phyloP scores from a whole-genome alignment of 1,140 invertebrate species.

The Agrilus planipennis region DNA sequence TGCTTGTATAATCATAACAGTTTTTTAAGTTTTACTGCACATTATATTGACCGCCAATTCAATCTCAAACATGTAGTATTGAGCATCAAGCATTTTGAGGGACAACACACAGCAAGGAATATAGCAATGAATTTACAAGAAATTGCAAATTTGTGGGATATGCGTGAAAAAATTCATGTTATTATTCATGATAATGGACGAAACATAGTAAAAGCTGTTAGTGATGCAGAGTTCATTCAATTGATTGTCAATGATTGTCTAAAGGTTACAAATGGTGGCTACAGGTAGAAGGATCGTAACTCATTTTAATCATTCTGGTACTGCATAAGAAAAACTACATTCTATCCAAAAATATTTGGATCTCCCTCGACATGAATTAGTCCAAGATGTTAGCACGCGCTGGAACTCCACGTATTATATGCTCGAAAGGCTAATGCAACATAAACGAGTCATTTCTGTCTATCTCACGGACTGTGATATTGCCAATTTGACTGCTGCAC shows the following conservation, averaged over 20 bases:
- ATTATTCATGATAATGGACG: conserved; percentile 4
- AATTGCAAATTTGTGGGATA: not conserved
- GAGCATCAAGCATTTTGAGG: conserved; percentile 1
- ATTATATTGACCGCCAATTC: too few species aligned
- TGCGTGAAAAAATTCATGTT: not conserved
- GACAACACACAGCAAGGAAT: conserved; percentile 3
- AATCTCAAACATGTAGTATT: conserved; percentile 1
- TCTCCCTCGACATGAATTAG: conserved; percentile 6
- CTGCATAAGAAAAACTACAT: not conserved
- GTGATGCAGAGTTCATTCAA: too few species aligned
- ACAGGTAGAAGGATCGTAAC: not conserved
- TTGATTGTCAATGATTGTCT: too few species aligned
- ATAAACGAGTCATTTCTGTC: conserved; percentile 8
- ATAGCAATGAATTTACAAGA: not conserved
- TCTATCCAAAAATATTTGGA: not conserved
- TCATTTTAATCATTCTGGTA: conserved; percentile 4
- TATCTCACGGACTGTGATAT: conserved; percentile 6
- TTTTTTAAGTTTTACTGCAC: conserved; percentile 3
- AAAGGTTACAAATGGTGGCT: not conserved
- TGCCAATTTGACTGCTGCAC: conserved; percentile 4
- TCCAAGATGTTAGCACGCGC: conserved; percentile 11
- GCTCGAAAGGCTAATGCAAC: conserved; percentile 9
- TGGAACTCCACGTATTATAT: conserved; percentile 15
- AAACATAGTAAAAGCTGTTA: conserved; percentile 2
- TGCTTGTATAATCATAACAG: not conserved